These are phyloP conservation scores for Lutraria rhynchaena DNA, from an alignment of 1,140 invertebrate genomes.

Conservation along the genomic window DNA sequence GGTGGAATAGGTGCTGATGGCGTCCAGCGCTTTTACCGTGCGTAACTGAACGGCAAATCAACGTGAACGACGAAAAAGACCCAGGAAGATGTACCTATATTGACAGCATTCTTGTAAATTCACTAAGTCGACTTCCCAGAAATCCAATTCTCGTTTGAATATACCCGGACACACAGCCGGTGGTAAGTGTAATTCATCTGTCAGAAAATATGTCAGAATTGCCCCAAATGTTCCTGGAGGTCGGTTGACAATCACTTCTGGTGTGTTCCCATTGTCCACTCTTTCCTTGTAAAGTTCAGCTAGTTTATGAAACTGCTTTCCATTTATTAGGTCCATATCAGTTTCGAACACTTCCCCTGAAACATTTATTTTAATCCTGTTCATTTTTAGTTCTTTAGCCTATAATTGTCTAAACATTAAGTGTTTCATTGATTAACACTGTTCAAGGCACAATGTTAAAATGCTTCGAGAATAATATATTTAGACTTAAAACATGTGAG, in stretches of 20 bases:
- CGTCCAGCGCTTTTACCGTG: too few relatives aligned
- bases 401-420: too few relatives aligned
- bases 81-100: constrained; percentile 55
- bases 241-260: constrained; percentile 48
- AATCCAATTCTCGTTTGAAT: constrained; percentile 70
- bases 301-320: not conserved
- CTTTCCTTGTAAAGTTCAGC: not conserved
- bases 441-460: too few relatives aligned
- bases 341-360: constrained; percentile 40
- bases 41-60: too few relatives aligned
- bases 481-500: too few relatives aligned
- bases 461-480: too few relatives aligned
- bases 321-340: constrained; percentile 7
- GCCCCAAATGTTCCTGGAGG: constrained; percentile 62
- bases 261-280: not conserved
- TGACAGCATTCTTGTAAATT: constrained; percentile 71
- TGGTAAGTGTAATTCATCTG: constrained; percentile 71
- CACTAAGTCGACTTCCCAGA: constrained; percentile 67
- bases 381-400: not conserved
- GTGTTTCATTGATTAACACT: too few relatives aligned
- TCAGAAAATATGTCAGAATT: constrained; percentile 68
- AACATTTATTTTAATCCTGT: constrained; percentile 31
- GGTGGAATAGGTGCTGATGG: too few relatives aligned
- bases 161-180: constrained; percentile 63
- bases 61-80: too few relatives aligned